phyloP scores from a whole-genome alignment of 2,797 vertebrate species.

The Xenentodon cancila region DNA sequence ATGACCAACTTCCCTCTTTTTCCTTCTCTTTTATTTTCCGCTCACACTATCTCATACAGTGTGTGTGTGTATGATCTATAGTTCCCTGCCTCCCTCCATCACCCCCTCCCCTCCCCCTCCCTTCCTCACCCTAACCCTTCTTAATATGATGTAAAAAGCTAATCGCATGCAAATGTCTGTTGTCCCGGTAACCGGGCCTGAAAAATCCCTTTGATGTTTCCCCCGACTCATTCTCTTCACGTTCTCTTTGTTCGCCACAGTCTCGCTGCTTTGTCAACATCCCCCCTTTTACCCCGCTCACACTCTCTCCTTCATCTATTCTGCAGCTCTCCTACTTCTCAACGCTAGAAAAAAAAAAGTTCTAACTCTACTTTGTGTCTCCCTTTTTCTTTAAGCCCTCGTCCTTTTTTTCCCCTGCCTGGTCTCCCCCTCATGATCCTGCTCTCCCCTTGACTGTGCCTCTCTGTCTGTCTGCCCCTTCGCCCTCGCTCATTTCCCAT shows the following conservation, averaged over 20 bases:
- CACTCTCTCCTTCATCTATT: constrained; percentile 69
- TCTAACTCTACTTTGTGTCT: constrained; percentile 78
- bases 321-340: constrained; percentile 70
- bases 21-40: constrained; percentile 12
- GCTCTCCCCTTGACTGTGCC: constrained; percentile 79
- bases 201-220: constrained; percentile 91
- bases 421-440: constrained; percentile 57
- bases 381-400: constrained; percentile 70
- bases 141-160: constrained; percentile 91
- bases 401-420: constrained; percentile 40
- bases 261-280: constrained; percentile 86
- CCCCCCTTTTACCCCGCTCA: constrained; percentile 72
- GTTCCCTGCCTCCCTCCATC: constrained; percentile 54
- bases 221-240: constrained; percentile 88
- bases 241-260: constrained; percentile 87
- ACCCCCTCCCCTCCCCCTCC: constrained; percentile 27
- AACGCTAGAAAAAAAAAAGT: constrained; percentile 67
- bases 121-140: constrained; percentile 79
- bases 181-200: constrained; percentile 88
- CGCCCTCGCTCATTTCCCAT: constrained; percentile 83
- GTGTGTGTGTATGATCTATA: constrained; percentile 76
- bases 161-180: constrained; percentile 91
- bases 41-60: constrained; percentile 62
- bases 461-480: constrained; percentile 81
- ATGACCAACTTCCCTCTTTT: constrained; percentile 73